A percentile compares a stretch with the other conserved stretches of the same genome.
These are phyloP conservation scores for Alcedo quadribrachys DNA, from an alignment of 2,797 vertebrate genomes.

Conservation along the genomic window DNA sequence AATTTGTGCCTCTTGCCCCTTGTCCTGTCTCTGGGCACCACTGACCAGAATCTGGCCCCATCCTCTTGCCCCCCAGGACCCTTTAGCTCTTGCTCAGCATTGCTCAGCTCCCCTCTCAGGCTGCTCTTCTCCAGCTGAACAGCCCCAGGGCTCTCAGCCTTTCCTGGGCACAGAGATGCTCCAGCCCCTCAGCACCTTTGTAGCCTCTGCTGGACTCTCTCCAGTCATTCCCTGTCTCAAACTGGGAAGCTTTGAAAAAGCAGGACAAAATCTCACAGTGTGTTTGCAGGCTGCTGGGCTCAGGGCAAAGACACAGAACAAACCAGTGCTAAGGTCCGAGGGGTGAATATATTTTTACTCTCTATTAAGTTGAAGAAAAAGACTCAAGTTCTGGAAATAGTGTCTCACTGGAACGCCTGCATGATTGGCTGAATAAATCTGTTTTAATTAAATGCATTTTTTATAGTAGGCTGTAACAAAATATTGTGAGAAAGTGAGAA, in stretches of 20 bases:
- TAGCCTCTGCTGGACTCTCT: background rate
- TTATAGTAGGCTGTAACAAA: slow-evolving; percentile 12
- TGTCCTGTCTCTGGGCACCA: background rate
- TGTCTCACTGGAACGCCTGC: background rate
- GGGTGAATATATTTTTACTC: background rate
- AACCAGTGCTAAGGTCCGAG: background rate
- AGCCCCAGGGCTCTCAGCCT: background rate
- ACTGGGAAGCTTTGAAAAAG: background rate
- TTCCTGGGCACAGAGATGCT: background rate
- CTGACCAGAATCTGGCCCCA: background rate
- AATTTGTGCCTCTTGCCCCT: background rate
- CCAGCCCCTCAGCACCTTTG: background rate
- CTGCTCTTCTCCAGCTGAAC: too few species aligned
- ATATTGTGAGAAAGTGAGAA: slow-evolving; percentile 15
- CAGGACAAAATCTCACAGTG: background rate
- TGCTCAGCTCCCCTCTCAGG: background rate
- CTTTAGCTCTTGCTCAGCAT: background rate
- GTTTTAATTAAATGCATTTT: slow-evolving; percentile 43
- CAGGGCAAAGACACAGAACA: background rate
- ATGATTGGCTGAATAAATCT: slow-evolving; percentile 27
- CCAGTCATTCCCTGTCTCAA: background rate
- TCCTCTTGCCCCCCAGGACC: background rate
- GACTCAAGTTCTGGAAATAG: background rate
- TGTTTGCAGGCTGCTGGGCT: background rate
- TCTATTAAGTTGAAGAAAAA: slow-evolving; percentile 3